Evolutionary conservation across 1,140 invertebrate species (phyloP).

Genomic region (Lamellibrachia luymesi): DNA sequence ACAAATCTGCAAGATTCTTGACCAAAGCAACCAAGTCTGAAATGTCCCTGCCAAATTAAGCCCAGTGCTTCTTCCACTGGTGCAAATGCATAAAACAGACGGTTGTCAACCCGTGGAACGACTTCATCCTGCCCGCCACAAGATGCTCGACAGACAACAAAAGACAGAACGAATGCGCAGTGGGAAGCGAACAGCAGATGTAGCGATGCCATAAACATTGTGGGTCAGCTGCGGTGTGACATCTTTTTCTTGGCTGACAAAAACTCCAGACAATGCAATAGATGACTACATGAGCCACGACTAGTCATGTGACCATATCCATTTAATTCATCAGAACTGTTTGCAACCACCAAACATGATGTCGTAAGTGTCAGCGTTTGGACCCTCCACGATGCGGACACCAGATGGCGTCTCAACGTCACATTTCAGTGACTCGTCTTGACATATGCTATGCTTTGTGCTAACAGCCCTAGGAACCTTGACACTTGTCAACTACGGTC

Average conservation of each 20-base stretch:
- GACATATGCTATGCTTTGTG: background rate
- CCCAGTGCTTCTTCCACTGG: background rate
- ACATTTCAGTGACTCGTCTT: background rate
- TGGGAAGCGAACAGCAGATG: background rate
- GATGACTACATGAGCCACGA: background rate
- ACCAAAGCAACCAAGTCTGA: background rate
- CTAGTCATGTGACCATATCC: background rate
- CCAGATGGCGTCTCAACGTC: background rate
- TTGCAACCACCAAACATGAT: background rate
- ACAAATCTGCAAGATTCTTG: too few relatives aligned
- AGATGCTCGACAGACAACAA: background rate
- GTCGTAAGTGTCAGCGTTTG: background rate
- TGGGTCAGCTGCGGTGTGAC: background rate
- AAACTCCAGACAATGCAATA: background rate
- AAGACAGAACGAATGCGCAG: background rate
- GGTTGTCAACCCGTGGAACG: background rate
- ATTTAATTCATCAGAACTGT: background rate
- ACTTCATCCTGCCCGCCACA: background rate
- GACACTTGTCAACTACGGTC: background rate
- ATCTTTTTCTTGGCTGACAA: background rate
- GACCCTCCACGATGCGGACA: background rate
- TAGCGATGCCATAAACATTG: background rate
- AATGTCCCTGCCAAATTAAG: background rate
- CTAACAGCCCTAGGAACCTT: background rate
- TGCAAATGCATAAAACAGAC: background rate